These are phyloP conservation scores for Indri indri DNA, from an alignment of 2,113 vertebrate genomes.

Conservation along the genomic window DNA sequence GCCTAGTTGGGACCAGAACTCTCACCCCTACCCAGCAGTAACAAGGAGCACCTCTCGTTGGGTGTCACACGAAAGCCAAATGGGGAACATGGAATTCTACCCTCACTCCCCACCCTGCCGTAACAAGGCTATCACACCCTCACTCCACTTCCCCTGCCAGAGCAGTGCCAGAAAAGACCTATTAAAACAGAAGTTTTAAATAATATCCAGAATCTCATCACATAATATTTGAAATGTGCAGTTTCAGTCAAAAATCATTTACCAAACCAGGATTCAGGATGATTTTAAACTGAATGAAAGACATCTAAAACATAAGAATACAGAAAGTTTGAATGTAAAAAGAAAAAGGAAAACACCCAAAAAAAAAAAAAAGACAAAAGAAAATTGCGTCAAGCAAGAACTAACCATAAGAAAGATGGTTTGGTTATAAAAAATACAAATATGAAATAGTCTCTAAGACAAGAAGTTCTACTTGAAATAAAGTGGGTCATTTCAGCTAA, in stretches of 20 bases:
- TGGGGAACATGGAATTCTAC: neutral
- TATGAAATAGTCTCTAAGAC: neutral
- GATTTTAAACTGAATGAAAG: neutral
- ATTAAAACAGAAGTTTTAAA: neutral
- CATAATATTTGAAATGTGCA: neutral
- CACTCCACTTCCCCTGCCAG: neutral
- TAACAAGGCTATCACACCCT: neutral
- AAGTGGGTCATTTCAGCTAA: neutral
- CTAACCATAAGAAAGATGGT: neutral
- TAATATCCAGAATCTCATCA: neutral
- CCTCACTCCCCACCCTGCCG: neutral
- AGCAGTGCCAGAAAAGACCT: neutral
- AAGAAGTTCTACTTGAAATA: neutral
- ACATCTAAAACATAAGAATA: neutral
- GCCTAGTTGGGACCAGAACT: neutral
- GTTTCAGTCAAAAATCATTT: slow-evolving; percentile 2
- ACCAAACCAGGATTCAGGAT: neutral
- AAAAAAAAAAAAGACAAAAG: neutral
- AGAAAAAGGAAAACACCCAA: neutral
- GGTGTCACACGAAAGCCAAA: neutral
- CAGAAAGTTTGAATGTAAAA: neutral
- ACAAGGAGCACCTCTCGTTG: neutral
- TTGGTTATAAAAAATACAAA: neutral
- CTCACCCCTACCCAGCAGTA: neutral
- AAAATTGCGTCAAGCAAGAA: neutral